phyloP scores from a whole-genome alignment of 2,113 vertebrate species.

The Blennius ocellaris region DNA sequence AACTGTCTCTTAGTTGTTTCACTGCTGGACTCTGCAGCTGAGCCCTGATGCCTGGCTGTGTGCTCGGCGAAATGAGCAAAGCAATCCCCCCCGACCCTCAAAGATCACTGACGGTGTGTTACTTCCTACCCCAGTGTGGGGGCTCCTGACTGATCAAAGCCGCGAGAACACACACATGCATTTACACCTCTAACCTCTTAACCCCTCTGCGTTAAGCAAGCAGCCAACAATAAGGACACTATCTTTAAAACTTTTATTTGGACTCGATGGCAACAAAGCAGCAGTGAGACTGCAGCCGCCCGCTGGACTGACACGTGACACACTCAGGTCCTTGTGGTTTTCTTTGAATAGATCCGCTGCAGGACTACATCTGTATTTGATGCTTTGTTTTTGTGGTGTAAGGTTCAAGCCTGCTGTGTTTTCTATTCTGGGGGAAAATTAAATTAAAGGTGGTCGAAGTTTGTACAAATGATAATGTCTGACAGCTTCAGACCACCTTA shows the following conservation, averaged over 20 bases:
- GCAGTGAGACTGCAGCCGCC: background rate
- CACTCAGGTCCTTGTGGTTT: too few species aligned
- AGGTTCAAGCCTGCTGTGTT: too few species aligned
- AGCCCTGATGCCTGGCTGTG: constrained; percentile 45
- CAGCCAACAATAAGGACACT: constrained; percentile 43
- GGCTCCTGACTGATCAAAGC: constrained; percentile 71
- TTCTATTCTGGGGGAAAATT: too few species aligned
- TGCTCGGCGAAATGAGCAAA: constrained; percentile 58
- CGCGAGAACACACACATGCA: constrained; percentile 68
- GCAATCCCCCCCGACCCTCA: constrained; percentile 48
- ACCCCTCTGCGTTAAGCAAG: constrained; percentile 61
- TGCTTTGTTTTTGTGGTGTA: too few species aligned
- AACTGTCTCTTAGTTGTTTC: constrained; percentile 62
- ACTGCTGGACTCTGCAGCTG: constrained; percentile 32
- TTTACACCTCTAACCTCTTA: constrained; percentile 62
- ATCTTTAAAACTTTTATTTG: constrained; percentile 54
- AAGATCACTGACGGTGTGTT: constrained; percentile 67
- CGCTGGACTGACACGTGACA: background rate
- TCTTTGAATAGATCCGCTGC: too few species aligned
- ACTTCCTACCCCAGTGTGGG: constrained; percentile 70
- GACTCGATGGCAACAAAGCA: background rate
- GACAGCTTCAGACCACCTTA: too few species aligned
- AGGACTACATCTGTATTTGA: too few species aligned
- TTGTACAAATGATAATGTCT: too few species aligned
- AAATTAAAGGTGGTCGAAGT: too few species aligned